A percentile compares a stretch with the other conserved stretches of the same genome.
These are phyloP conservation scores for Sarcophaga bullata DNA, from an alignment of 1,140 invertebrate genomes.

Conservation along the genomic window DNA sequence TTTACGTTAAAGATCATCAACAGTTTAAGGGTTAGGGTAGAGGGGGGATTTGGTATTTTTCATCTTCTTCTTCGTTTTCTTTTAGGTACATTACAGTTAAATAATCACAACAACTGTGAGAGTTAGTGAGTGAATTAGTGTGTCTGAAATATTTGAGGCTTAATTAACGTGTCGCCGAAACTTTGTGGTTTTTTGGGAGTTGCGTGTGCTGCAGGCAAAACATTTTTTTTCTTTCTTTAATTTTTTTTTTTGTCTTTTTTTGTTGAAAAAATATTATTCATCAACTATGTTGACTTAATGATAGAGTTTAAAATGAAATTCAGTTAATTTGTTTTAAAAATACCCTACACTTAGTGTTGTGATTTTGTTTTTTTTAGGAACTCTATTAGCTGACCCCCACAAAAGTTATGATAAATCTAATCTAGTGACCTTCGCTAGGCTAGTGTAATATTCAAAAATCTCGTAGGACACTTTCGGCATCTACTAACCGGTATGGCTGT, in stretches of 20 bases:
- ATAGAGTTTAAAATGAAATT: neutral
- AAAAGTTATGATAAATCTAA: no score
- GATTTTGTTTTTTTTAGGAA: neutral
- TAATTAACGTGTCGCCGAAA: constrained; percentile 26
- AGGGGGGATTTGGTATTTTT: no score
- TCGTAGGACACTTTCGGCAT: no score
- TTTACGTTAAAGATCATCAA: neutral
- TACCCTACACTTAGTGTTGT: neutral
- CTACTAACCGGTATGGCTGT: no score
- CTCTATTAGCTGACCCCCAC: no score
- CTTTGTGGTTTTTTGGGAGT: constrained; percentile 4
- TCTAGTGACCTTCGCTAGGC: no score
- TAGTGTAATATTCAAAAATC: no score
- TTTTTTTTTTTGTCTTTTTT: neutral
- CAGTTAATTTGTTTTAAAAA: neutral
- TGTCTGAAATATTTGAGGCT: constrained; percentile 8
- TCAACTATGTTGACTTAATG: constrained; percentile 19
- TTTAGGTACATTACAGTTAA: neutral
- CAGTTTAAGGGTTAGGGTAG: neutral
- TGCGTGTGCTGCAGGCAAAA: constrained; percentile 7
- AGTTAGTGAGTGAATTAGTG: constrained; percentile 12
- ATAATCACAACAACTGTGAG: neutral
- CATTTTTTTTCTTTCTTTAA: neutral
- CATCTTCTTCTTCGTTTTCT: neutral
- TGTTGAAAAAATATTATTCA: constrained; percentile 19